Evolutionary conservation across 2,113 vertebrate genomes (phyloP).

Genomic region (human (Homo sapiens)): GRCh38 chr12:30177501-30178000

Average conservation of each 20-base stretch:
- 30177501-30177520: background rate
- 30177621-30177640: background rate
- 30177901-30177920: background rate
- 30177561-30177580: background rate
- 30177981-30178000: background rate
- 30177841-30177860: background rate
- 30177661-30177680: background rate
- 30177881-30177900: background rate
- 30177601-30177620: background rate
- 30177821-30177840: background rate
- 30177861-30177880: background rate
- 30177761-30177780: background rate
- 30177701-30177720: background rate
- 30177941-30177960: background rate
- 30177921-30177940: background rate
- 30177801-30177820: background rate
- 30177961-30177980: background rate
- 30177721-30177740: background rate
- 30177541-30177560: background rate
- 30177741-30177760: rapidly evolving
- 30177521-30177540: background rate
- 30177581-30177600: background rate
- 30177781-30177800: background rate
- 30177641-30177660: background rate
- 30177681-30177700: background rate